Evolutionary conservation across 1,140 invertebrate genomes (phyloP), one percentile per base, ranked within the genome.

Genomic region (Macrosteles quadrilineatus): DNA sequence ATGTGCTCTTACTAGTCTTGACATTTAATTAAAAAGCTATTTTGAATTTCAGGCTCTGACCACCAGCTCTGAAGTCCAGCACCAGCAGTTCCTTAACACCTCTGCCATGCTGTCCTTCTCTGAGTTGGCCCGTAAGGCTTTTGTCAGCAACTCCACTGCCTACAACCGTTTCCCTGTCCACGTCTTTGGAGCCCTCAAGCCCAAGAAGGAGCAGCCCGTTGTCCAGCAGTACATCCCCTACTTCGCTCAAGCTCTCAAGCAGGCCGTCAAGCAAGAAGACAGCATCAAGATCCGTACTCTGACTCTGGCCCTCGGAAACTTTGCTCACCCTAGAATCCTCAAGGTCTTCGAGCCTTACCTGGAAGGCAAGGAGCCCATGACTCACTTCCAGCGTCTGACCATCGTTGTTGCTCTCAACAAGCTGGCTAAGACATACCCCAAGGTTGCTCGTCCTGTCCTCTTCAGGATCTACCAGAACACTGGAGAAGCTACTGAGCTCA

Each of bases 401-500:
- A 90, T 91, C 79, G 83, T 91, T 9, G 62, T 82, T 21, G 79
- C 81, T 32, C 71, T 92, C 66, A 76, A 80, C 45, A 77, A 81
- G 65, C 73, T 91, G 2, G 80, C 81, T 14, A 72, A 75, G 6
- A 74, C 78, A 40, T 74, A 82, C 45, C 87, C 88, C 17, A 78
- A 77, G 69, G 47, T 82, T 1, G 85, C 81, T 0, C 82, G 83
- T 31, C 76, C 83, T 19, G 83, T 88, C 3, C 75, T 89, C 0
- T 90, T 83, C 78, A 89, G 85, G 73, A 86, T 91, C 67, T 87
- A 90, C 72, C 81, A 84, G 70, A 91, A 91, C 77, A 80, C 80
- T 12, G 83, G 80, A 47, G 89, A 91, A 73, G 73, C 81, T n/a
- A 83, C 86, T 67, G 84, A 90, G 80, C 79, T 91, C 1, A 84